These are phyloP conservation scores for Alethe diademata DNA, from an alignment of 2,113 vertebrate genomes.

Conservation along the genomic window DNA sequence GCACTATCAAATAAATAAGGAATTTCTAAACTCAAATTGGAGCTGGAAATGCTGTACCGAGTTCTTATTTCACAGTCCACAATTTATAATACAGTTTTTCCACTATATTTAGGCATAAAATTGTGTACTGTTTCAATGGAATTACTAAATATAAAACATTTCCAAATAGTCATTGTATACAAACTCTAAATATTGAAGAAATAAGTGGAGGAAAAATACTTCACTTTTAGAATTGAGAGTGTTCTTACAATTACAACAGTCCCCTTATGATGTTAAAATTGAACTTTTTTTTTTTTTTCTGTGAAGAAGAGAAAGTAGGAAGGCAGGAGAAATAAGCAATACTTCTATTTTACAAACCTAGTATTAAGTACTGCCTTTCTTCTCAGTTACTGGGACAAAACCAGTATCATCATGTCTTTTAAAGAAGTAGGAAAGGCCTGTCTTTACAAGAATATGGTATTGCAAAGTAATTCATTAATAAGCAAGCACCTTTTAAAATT, in stretches of 20 bases:
- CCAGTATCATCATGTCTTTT: not conserved
- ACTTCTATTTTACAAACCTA: not conserved
- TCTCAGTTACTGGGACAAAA: not conserved
- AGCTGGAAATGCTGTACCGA: not conserved
- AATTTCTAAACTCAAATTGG: not conserved
- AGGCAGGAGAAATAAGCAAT: not conserved
- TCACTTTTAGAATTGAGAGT: not conserved
- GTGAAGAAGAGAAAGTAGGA: not conserved
- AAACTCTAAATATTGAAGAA: not conserved
- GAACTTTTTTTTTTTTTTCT: not conserved
- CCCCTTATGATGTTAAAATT: not conserved
- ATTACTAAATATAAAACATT: not conserved
- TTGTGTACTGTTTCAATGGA: not conserved
- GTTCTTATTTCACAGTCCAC: not conserved
- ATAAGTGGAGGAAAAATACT: not conserved
- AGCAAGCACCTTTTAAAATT: not conserved
- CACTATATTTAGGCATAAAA: not conserved
- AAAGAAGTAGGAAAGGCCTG: not conserved
- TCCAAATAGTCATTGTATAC: not conserved
- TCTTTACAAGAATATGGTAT: not conserved
- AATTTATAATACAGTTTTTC: not conserved
- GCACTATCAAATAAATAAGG: not conserved
- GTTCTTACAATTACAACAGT: not conserved
- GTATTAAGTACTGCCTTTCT: not conserved
- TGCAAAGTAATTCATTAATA: not conserved